These are phyloP conservation scores for Malachius bipustulatus DNA, from an alignment of 2,888 invertebrate species.

Conservation along the genomic window DNA sequence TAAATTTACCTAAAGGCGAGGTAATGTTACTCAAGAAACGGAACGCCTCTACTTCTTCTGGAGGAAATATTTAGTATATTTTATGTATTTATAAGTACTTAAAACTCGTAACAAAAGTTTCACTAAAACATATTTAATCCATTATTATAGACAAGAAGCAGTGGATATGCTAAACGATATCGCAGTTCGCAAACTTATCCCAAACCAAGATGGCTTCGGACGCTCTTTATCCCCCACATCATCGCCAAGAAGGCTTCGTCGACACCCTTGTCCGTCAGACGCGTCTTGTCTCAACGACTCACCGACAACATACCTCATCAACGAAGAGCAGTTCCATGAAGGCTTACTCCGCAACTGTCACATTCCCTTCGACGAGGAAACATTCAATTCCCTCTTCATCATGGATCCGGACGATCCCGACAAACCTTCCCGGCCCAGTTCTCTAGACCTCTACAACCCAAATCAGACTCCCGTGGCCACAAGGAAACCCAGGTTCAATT, in stretches of 20 bases:
- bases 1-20: too few relatives aligned
- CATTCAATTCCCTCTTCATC: conserved; percentile 34
- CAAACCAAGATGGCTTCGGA: conserved; percentile 35
- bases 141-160: conserved; percentile 66
- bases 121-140: too few relatives aligned
- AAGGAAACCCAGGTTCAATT: conserved; percentile 59
- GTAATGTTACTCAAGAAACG: too few relatives aligned
- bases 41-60: too few relatives aligned
- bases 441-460: conserved; percentile 52
- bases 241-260: conserved; percentile 41
- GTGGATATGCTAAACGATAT: conserved; percentile 74
- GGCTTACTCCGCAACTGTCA: conserved; percentile 32
- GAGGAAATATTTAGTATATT: too few relatives aligned
- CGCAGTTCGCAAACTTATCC: conserved; percentile 61
- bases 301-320: conserved; percentile 25
- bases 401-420: conserved; percentile 32
- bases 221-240: conserved; percentile 46
- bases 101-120: too few relatives aligned
- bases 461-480: conserved; percentile 47
- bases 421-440: conserved; percentile 43
- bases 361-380: conserved; percentile 33
- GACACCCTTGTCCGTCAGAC: conserved; percentile 38
- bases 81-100: too few relatives aligned
- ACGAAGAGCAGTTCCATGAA: conserved; percentile 37
- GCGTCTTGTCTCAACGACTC: conserved; percentile 26